A percentile compares a stretch with the other conserved stretches of the same genome.
phyloP scores from a whole-genome alignment of 2,888 invertebrate species.

The Orthosia incerta region DNA sequence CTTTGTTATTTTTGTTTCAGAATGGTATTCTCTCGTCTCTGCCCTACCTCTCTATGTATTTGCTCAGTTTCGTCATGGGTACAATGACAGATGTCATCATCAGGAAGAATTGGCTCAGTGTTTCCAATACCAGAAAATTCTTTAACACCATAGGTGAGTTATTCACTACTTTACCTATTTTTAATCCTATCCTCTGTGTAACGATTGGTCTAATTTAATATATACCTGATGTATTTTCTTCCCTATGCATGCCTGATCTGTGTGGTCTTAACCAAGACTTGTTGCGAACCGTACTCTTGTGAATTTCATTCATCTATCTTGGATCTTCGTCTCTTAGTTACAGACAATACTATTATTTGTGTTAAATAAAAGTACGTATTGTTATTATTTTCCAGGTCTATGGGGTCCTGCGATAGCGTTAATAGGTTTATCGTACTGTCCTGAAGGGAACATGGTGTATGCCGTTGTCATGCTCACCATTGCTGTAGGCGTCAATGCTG shows the following conservation, averaged over 20 bases:
- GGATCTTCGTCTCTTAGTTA: too few relatives aligned
- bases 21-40: conserved; percentile 93
- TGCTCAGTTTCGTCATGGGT: conserved; percentile 93
- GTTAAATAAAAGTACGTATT: too few relatives aligned
- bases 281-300: too few relatives aligned
- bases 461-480: conserved; percentile 93
- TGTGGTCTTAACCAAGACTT: too few relatives aligned
- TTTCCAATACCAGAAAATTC: conserved; percentile 92
- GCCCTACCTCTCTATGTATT: conserved; percentile 94
- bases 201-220: neutral
- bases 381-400: conserved; percentile 68
- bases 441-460: conserved; percentile 84
- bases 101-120: conserved; percentile 87
- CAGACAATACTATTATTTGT: too few relatives aligned
- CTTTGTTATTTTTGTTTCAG: conserved; percentile 77
- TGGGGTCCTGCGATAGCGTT: conserved; percentile 93
- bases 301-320: too few relatives aligned
- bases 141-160: conserved; percentile 92
- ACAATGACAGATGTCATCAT: conserved; percentile 92
- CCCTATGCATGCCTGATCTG: too few relatives aligned
- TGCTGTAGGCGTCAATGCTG: conserved; percentile 94
- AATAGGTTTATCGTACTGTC: conserved; percentile 91
- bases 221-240: too few relatives aligned
- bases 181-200: neutral
- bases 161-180: too few relatives aligned